Conservation (phyloP, 2,888 invertebrate species). For the Drosophila austrosaltans region DNA sequence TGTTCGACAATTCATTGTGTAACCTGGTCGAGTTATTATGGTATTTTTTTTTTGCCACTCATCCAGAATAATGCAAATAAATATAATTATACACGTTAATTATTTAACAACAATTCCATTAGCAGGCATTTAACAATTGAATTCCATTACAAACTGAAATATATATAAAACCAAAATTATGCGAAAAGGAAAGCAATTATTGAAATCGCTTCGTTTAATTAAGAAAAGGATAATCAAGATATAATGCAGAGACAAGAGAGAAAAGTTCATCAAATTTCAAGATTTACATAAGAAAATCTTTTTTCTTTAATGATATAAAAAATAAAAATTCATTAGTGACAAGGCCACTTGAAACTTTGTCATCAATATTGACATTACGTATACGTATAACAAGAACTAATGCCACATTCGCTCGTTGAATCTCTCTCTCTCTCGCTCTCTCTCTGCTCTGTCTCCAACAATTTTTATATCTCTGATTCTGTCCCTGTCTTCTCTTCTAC, state of each 20-base stretch:
- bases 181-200: not conserved
- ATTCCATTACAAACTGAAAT: constrained; percentile 4
- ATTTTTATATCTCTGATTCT: not conserved
- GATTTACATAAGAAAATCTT: not conserved
- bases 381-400: constrained; percentile 49
- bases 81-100: constrained; percentile 35
- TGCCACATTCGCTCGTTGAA: not conserved
- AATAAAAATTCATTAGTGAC: constrained; percentile 29
- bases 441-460: not conserved
- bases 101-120: constrained; percentile 25
- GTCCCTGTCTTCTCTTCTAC: not conserved
- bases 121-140: constrained; percentile 3
- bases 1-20: not conserved
- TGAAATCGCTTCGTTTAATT: too few species aligned
- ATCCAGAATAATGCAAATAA: constrained; percentile 33
- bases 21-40: constrained; percentile 12
- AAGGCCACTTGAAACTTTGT: constrained; percentile 21
- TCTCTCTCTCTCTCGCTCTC: not conserved
- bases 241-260: too few species aligned
- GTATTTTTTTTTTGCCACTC: constrained; percentile 8
- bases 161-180: not conserved
- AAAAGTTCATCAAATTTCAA: too few species aligned
- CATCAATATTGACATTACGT: constrained; percentile 24
- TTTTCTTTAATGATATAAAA: not conserved
- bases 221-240: not conserved